Evolutionary conservation across 2,113 vertebrate species (phyloP), one percentile per base, ranked within the genome.

Genomic region (Chitala chitala): DNA sequence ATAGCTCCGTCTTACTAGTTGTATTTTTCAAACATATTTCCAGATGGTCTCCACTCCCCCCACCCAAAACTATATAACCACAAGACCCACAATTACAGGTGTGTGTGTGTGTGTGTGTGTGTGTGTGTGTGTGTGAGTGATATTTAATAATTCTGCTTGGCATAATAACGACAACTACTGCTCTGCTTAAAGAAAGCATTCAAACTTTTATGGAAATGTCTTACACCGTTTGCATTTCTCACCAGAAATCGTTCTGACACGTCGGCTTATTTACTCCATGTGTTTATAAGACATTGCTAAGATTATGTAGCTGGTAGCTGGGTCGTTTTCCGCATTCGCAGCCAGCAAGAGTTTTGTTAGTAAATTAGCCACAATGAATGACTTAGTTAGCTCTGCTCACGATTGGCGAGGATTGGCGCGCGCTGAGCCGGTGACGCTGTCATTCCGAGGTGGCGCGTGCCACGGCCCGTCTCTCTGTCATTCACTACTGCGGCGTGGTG

Each of bases 341-440:
- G 73, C 58, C 50, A 66, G 72, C 59, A 38, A 33, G 56, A 40
- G 56, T 53, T 64, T 40, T 64, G 72, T 61, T 64, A 63, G 72
- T 59, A 53, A 64, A 36, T 63, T 48, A 73, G 13, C 55, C 54
- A 29, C 40, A 58, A 73, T 22, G 26, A 44, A 44, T 20, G 71
- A 61, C 17, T 46, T 42, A n/a, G 29, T 42, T 26, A 74, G 26
- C 46, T 65, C 13, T 17, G 59, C 59, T 63, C 7, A 2, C 59
- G n/a, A 59, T 46, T 13, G 38, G 22, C 9, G 29, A 12, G 31
- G 12, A 33, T 29, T 13, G 66, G 15, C n/a, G 66, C 24, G 5
- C 5, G 46, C 24, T 50, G 33, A 48, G 17, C 31, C 17, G n/a
- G 53, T 31, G 29, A 26, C 22, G 42, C 26, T 53, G 15, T 20